A percentile compares a stretch with the other conserved stretches of the same genome.
Conservation (phyloP, 2,888 invertebrate species). For the Ferrisia virgata region DNA sequence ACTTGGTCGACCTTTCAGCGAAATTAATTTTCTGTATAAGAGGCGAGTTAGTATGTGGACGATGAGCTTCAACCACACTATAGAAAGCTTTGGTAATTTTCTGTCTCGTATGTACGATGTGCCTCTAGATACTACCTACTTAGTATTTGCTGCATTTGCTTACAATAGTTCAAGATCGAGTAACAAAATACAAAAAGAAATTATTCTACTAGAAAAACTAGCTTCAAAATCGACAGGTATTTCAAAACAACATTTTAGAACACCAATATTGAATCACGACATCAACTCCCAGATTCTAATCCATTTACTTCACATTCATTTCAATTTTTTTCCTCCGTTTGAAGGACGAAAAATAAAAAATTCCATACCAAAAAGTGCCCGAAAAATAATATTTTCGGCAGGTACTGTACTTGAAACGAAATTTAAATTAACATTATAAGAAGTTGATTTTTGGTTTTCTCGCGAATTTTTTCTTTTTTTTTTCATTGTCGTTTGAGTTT, state of each 20-base stretch:
- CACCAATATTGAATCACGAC: not conserved
- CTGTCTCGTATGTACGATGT: not conserved
- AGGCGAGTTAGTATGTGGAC: not conserved
- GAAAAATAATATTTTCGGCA: not conserved
- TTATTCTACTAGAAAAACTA: not conserved
- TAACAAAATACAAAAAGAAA: not conserved
- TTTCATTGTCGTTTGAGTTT: not conserved
- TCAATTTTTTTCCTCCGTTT: no score
- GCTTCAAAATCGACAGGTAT: not conserved
- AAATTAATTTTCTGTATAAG: constrained; percentile 39
- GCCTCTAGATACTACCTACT: no score
- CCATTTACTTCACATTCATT: not conserved
- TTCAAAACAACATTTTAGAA: not conserved
- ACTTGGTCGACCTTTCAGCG: constrained; percentile 36
- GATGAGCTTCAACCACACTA: not conserved
- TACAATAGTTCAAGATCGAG: not conserved
- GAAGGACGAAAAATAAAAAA: not conserved
- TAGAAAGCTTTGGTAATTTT: not conserved
- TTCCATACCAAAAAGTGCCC: not conserved
- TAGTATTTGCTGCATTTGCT: not conserved
- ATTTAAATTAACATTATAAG: not conserved
- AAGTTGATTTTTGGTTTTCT: not conserved
- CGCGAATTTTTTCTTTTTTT: not conserved
- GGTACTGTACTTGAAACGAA: not conserved
- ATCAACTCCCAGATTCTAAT: no score